Conservation (phyloP, 1,140 invertebrate species). For the Microplitis demolitor region DNA sequence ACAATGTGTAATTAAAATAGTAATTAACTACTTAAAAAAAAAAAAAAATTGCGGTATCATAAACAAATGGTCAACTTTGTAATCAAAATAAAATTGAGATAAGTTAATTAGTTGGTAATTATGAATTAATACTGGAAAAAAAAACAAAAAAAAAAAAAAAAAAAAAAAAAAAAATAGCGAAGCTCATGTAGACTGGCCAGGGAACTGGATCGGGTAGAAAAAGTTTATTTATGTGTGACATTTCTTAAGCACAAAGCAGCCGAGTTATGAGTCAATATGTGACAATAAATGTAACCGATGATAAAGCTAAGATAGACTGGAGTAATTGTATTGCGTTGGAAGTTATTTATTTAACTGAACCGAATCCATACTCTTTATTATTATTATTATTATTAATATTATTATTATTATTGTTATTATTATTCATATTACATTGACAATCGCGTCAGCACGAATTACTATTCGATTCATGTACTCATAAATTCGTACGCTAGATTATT, state of each 20-base stretch:
- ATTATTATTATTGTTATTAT: background rate
- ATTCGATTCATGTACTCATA: background rate
- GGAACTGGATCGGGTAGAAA: background rate
- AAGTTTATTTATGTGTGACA: background rate
- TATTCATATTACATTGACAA: constrained; percentile 15
- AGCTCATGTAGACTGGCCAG: too few relatives aligned
- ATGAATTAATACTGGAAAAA: too few relatives aligned
- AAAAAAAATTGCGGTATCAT: too few relatives aligned
- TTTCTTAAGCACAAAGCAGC: too few relatives aligned
- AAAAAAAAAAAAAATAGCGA: too few relatives aligned
- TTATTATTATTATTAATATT: background rate
- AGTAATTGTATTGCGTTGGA: background rate
- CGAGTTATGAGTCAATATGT: too few relatives aligned
- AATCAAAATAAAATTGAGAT: too few relatives aligned
- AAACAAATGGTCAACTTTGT: too few relatives aligned
- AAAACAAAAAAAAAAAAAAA: too few relatives aligned
- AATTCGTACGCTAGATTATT: background rate
- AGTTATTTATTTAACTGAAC: background rate
- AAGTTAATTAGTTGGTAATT: too few relatives aligned
- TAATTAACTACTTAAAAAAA: background rate
- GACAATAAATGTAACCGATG: background rate
- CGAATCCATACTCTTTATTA: background rate
- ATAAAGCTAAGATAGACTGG: background rate
- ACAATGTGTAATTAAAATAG: background rate
- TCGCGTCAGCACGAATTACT: constrained; percentile 7